Base-by-base conservation (phyloP, 1,140 invertebrate genomes). In the Hesperophylax magnus region DNA sequence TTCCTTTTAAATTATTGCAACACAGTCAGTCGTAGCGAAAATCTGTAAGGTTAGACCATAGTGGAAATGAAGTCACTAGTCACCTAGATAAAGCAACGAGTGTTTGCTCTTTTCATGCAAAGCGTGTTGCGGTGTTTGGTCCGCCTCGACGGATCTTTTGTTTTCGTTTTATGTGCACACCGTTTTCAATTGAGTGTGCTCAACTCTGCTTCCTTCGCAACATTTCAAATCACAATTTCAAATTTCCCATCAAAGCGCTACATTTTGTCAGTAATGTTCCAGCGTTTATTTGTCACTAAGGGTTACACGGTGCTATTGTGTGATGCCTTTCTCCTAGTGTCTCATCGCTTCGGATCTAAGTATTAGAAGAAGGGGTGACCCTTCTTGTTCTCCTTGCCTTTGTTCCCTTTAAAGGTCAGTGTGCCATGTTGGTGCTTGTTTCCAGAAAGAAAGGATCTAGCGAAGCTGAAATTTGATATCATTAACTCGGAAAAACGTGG, bases 371-470 rank as follows among this genome's bases (percentile, higher is more conserved):
- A 72, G 69, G 69, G 69, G 52, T 72, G 47, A 63, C 47, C 61
- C 72, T 76, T 67, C 54, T 56, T 39, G 54, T 54, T 63, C 54
- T 83, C 56, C 24, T 78, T 39, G 58, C 79, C 82, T 83, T 83
- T 83, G 79, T 83, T 75, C 78, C 69, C 17, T 9, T 47, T 24
- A 81, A 81, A 83, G 82, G 82, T 83, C 79, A 83, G 58, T 79
- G 77, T 81, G 79, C 79, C 79, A 79, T 60, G 78, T 79, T 20
- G 69, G 47, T 72, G 31, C 74, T 76, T 34, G 20, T 18, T 76
- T 39, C 56, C 9, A 24, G 47, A 74, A 61, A 52, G 27, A 60
- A 61, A 54, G 34, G 47, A 77, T 15, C 47, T 74, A 77, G 56
- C 56, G 61, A 53, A 39, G 24, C 61, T 63, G 65, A 76, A 75